Percentiles rank a stretch among this genome's conserved stretches.
Evolutionary conservation across 2,113 vertebrate genomes (phyloP).

Genomic region (Megaceryle torquata): DNA sequence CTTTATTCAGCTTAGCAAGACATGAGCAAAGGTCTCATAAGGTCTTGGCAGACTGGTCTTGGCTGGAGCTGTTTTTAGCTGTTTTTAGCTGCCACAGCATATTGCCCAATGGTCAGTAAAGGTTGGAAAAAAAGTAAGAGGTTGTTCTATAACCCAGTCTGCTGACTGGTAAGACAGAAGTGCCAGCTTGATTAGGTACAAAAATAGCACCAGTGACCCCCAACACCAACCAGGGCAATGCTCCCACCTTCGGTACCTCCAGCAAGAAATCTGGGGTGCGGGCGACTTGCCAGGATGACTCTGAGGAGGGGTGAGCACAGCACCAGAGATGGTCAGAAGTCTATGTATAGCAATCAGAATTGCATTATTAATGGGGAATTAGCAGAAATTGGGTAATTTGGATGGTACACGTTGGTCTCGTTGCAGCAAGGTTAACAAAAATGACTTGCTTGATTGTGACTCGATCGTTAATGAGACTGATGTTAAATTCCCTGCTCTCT

Average conservation of each 20-base stretch:
- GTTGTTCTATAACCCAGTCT: fast-evolving
- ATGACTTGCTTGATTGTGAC: not conserved
- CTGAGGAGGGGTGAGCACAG: not conserved
- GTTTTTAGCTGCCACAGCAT: fast-evolving
- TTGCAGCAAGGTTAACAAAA: not conserved
- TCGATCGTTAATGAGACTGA: not conserved
- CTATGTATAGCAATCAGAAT: not conserved
- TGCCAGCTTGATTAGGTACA: not conserved
- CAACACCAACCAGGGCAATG: not conserved
- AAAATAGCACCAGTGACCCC: not conserved
- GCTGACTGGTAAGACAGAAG: not conserved
- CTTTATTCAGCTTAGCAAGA: not conserved
- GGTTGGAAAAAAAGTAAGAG: not conserved
- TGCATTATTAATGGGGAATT: not conserved
- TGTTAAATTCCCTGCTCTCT: fast-evolving
- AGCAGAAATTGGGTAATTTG: not conserved
- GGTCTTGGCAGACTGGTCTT: not conserved
- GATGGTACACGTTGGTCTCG: fast-evolving
- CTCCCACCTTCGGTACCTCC: not conserved
- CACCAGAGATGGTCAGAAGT: not conserved
- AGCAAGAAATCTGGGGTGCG: not conserved
- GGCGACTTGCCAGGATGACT: fast-evolving
- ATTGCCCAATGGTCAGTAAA: not conserved
- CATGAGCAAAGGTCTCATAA: not conserved
- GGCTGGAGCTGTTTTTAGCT: not conserved